A percentile compares a stretch with the other conserved stretches of the same genome.
These are phyloP conservation scores for Neodiprion pinetum DNA, from an alignment of 1,140 invertebrate species.

Conservation along the genomic window DNA sequence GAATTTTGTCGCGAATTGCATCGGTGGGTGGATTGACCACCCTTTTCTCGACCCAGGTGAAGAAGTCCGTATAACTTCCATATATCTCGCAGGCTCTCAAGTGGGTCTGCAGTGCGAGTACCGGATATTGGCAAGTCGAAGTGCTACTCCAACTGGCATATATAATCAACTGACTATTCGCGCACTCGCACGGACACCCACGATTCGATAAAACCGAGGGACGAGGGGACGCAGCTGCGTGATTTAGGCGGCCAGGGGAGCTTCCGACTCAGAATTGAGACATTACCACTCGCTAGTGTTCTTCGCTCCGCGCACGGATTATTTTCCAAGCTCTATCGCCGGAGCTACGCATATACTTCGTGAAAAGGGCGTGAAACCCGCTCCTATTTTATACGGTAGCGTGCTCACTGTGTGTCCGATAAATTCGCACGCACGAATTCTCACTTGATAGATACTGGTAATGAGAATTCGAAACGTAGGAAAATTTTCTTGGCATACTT, in stretches of 20 bases:
- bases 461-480: too few species aligned
- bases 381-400: too few species aligned
- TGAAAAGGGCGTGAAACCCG: conserved; percentile 4
- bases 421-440: too few species aligned
- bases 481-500: too few species aligned
- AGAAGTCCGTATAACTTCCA: background rate
- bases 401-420: too few species aligned
- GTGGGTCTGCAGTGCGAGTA: background rate
- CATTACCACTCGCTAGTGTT: background rate
- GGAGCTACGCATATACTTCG: background rate
- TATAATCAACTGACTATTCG: background rate
- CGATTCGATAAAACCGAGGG: conserved; percentile 3
- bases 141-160: background rate
- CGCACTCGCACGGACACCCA: background rate
- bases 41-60: background rate
- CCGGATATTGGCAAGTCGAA: background rate
- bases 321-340: background rate
- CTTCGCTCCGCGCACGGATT: background rate
- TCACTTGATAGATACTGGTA: too few species aligned
- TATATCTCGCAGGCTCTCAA: background rate
- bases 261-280: background rate
- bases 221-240: conserved; percentile 6
- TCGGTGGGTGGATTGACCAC: too few species aligned
- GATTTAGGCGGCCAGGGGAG: conserved; percentile 3
- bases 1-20: too few species aligned